These are phyloP conservation scores for Drosophila prostipennis DNA, from an alignment of 2,888 invertebrate genomes.

Conservation along the genomic window DNA sequence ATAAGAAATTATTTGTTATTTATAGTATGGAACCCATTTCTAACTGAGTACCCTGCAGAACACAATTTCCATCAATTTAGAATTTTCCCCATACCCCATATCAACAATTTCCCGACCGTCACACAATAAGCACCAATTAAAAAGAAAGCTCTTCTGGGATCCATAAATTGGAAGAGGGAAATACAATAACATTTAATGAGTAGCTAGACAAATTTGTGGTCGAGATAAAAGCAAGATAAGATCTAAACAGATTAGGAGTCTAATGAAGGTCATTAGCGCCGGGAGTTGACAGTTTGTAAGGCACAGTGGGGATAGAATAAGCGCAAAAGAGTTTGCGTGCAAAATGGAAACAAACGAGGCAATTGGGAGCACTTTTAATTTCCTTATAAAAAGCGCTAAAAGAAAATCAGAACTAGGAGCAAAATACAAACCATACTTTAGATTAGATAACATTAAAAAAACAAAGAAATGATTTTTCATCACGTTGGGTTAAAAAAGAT, in stretches of 20 bases:
- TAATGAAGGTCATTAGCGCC: slow-evolving; percentile 19
- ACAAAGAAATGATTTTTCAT: background rate
- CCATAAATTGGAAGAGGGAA: background rate
- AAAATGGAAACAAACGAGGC: background rate
- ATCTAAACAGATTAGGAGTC: slow-evolving; percentile 23
- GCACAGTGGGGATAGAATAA: slow-evolving; percentile 5
- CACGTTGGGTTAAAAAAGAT: too few species aligned
- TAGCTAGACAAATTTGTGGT: slow-evolving; percentile 9
- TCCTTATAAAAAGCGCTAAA: background rate
- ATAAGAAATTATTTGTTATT: too few species aligned
- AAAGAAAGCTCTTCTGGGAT: slow-evolving; percentile 7
- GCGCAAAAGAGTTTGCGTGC: background rate
- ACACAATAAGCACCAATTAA: slow-evolving; percentile 14
- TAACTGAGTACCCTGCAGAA: background rate
- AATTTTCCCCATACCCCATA: background rate
- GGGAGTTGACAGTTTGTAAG: slow-evolving; percentile 8
- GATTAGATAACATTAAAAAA: background rate
- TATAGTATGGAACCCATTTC: too few species aligned
- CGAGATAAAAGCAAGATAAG: slow-evolving; percentile 20
- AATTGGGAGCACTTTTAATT: too few species aligned
- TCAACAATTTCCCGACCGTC: background rate
- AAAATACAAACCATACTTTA: background rate
- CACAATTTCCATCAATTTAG: slow-evolving; percentile 14
- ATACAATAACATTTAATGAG: slow-evolving; percentile 20
- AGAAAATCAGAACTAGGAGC: too few species aligned